phyloP scores from a whole-genome alignment of 2,888 invertebrate species.

The Acanthosoma haemorrhoidale region DNA sequence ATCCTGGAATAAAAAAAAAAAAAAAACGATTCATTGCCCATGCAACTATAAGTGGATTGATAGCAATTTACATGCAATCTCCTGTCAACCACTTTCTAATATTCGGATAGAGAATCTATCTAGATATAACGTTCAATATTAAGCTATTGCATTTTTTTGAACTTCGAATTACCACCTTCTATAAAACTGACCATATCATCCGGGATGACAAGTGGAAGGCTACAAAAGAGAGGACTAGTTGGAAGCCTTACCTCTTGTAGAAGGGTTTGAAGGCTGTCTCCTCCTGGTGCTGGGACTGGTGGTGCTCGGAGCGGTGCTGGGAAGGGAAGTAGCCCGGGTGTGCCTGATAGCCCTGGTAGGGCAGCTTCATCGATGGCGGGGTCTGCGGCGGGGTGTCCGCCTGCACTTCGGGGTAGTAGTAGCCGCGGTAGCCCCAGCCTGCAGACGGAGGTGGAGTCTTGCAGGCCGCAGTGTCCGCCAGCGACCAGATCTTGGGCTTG shows the following conservation, averaged over 20 bases:
- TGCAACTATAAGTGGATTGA: no score
- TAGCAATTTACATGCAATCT: no score
- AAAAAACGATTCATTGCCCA: no score
- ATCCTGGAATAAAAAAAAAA: no score
- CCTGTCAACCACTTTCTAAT: no score
- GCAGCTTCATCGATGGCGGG: constrained; percentile 88
- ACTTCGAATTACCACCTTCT: no score
- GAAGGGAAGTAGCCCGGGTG: constrained; percentile 46
- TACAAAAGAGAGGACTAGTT: background rate
- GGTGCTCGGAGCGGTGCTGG: constrained; percentile 46
- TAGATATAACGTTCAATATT: no score
- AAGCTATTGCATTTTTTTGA: no score
- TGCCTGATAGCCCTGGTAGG: constrained; percentile 53
- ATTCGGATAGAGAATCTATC: no score
- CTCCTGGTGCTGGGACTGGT: constrained; percentile 52
- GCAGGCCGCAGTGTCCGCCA: constrained; percentile 89
- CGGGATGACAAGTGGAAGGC: background rate
- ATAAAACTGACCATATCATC: no score
- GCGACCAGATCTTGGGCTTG: constrained; percentile 91
- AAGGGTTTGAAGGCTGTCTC: constrained; percentile 78
- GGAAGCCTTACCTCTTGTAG: constrained; percentile 73
- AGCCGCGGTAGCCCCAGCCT: constrained; percentile 44
- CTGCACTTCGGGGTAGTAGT: constrained; percentile 64
- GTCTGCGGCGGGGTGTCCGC: constrained; percentile 90
- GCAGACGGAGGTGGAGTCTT: constrained; percentile 79